Evolutionary conservation across 2,797 vertebrate species (phyloP).

Genomic region (Malurus splendens): DNA sequence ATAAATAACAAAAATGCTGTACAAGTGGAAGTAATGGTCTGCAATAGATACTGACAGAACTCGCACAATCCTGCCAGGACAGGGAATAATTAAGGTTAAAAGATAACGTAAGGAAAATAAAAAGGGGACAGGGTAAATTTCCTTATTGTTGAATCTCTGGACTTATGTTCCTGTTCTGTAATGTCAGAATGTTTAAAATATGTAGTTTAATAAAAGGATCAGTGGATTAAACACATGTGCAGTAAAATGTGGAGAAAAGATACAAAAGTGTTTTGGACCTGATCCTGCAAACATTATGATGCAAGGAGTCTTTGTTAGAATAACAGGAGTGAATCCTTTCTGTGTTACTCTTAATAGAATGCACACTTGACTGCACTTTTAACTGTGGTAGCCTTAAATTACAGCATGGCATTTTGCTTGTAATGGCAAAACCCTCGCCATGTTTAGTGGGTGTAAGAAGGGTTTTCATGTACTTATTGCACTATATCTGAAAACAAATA

Average conservation of each 20-base stretch:
- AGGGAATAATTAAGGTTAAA: neutral
- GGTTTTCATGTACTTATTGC: neutral
- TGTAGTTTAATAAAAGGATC: neutral
- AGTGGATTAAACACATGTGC: neutral
- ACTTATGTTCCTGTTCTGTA: neutral
- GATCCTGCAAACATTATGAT: neutral
- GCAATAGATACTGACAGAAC: neutral
- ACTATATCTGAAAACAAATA: neutral
- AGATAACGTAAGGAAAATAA: neutral
- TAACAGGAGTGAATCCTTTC: neutral
- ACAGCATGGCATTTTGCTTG: neutral
- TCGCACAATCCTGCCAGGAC: neutral
- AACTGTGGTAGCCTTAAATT: neutral
- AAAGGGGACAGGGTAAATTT: neutral
- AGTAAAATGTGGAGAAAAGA: neutral
- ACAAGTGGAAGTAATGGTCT: neutral
- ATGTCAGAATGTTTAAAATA: neutral
- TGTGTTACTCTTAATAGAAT: neutral
- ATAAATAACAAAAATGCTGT: neutral
- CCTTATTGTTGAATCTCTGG: neutral
- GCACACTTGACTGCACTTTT: neutral
- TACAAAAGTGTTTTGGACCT: neutral
- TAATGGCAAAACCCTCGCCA: neutral
- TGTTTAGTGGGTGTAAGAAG: neutral
- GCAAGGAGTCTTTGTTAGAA: neutral